Evolutionary conservation across 2,113 vertebrate species (phyloP), one percentile per base, ranked within the genome.

Genomic region (Lates calcarifer): DNA sequence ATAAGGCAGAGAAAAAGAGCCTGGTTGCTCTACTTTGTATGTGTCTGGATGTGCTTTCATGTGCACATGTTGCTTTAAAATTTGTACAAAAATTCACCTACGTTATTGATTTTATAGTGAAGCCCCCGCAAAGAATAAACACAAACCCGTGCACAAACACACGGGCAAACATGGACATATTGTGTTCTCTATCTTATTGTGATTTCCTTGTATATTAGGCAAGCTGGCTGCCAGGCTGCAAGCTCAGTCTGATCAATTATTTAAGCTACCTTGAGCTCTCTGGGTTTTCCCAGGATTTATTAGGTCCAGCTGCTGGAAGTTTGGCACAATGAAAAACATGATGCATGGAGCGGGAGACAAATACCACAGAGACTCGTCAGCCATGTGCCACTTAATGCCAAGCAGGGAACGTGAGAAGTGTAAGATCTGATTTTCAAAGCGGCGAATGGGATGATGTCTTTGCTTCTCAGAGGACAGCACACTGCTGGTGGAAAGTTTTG

Each of bases 171-270:
- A 79, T 45, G 28, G 66, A 81, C 74, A 66, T 80, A 72, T 60
- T 70, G 87, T 76, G 73, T 72, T 89, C 66, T 84, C 83, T 90
- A 64, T 89, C 82, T 91, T 86, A 80, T 87, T 89, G 82, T 89
- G 79, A 92, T 91, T 86, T 92, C 85, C 85, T 84, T 90, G 89
- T 90, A 84, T 90, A 87, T 91, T 90, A 87, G 82, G 81, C 77
- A 89, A 89, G 82, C 89, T 79, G 81, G 77, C 86, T 91, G 88
- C 87, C 88, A 92, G 81, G 47, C 80, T 84, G 81, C 80, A 77
- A 77, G 83, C 89, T 89, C 89, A 77, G 74, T 85, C 86, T 89
- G 84, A 92, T 94, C 87, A 93, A 94, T 92, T 94, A 94, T 94
- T 94, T 90, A 94, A 90, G 89, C 83, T 89, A 91, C 88, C 90